Conservation (phyloP, 1,140 invertebrate genomes). For the Chironomus tepperi region DNA sequence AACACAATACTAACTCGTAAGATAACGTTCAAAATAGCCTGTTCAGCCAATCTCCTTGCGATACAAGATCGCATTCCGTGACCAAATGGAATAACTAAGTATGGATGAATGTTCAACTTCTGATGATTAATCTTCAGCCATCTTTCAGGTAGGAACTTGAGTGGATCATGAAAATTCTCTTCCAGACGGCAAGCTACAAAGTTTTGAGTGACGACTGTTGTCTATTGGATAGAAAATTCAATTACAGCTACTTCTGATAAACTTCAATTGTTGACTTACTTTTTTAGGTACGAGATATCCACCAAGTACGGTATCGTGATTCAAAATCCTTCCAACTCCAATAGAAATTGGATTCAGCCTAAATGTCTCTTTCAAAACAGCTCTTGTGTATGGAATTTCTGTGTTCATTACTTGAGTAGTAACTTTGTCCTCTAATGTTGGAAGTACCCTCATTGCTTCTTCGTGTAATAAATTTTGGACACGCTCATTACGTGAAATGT, state of each 20-base stretch:
- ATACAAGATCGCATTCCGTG: slow-evolving; percentile 82
- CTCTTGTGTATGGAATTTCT: slow-evolving; percentile 62
- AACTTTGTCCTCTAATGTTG: slow-evolving; percentile 43
- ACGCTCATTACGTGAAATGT: slow-evolving; percentile 62
- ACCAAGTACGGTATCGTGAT: slow-evolving; percentile 64
- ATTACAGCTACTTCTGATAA: slow-evolving; percentile 3
- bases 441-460: slow-evolving; percentile 53
- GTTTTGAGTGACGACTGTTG: slow-evolving; percentile 79
- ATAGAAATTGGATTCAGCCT: slow-evolving; percentile 75
- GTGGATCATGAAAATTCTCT: slow-evolving; percentile 59
- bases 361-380: slow-evolving; percentile 75
- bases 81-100: slow-evolving; percentile 76
- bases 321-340: slow-evolving; percentile 67
- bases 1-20: slow-evolving; percentile 52
- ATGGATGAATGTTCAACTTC: slow-evolving; percentile 54
- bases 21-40: slow-evolving; percentile 72
- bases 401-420: slow-evolving; percentile 49
- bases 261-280: slow-evolving; percentile 52
- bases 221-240: slow-evolving; percentile 50
- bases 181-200: slow-evolving; percentile 62
- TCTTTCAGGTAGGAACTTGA: slow-evolving; percentile 64
- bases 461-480: slow-evolving; percentile 62
- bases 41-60: slow-evolving; percentile 77
- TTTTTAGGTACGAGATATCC: slow-evolving; percentile 77
- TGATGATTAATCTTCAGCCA: slow-evolving; percentile 49